Evolutionary conservation across 2,113 vertebrate species (phyloP), one percentile per base, ranked within the genome.

Genomic region (Solea solea): DNA sequence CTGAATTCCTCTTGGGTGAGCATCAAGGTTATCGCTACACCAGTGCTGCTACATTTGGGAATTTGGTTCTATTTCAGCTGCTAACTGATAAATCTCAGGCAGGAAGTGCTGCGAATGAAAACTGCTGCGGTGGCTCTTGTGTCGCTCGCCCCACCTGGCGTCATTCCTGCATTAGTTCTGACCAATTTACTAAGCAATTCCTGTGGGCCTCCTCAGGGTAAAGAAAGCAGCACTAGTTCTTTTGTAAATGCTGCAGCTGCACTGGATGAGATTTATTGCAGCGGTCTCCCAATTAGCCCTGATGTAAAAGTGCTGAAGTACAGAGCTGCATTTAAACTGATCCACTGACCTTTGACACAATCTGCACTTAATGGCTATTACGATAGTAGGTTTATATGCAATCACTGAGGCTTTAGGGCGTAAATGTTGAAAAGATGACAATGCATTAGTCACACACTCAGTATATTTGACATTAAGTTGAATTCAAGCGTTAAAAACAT

Each of bases 161-260:
- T 80, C 74, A 72, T 48, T 68, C 27, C 82, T 27, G 57, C 62
- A 84, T 88, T 81, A 86, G 75, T 88, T 88, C 82, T 85, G 80
- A 85, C 69, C 82, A 84, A 82, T 90, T 87, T 82, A 78, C 76
- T 65, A 45, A 71, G 71, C 61, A 45, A 63, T 69, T 82, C 82
- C 77, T 57, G 50, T 14, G 64, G 74, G 84, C 34, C 65, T 76
- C 73, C 71, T 74, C 67, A 56, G 64, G 16, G 56, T 21, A 61
- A 69, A 67, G 69, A 60, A 66, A 63, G 63, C 67, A 52, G 64
- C 61, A 11, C 66, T 42, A 16, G 42, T 69, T 83, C 65, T 83
- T 80, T 77, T 53, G 62, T 8, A 50, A 74, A 52, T 39, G 76
- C 53, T 74, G 16, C 10, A 46, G 75, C 63, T 73, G 74, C 46